These are phyloP conservation scores for Tinea semifulvella DNA, from an alignment of 2,888 invertebrate species.

Conservation along the genomic window DNA sequence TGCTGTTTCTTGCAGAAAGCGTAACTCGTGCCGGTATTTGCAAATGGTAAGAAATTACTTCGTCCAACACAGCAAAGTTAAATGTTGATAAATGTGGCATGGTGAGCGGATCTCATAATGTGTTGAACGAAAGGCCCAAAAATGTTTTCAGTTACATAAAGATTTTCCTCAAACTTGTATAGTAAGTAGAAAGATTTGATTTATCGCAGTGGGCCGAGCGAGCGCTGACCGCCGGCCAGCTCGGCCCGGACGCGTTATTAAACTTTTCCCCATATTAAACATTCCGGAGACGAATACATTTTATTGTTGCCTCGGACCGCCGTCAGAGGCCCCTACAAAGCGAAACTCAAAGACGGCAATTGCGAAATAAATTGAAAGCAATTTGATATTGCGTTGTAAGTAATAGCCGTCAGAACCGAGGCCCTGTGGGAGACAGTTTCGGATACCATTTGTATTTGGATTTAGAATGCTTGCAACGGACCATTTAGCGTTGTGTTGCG, in stretches of 20 bases:
- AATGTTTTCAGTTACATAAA: constrained; percentile 11
- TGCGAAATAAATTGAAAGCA: constrained; percentile 68
- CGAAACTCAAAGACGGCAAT: constrained; percentile 68
- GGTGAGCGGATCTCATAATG: constrained; percentile 4
- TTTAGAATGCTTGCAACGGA: constrained; percentile 44
- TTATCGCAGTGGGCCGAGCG: constrained; percentile 53
- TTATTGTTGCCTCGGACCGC: constrained; percentile 67
- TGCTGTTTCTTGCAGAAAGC: no score
- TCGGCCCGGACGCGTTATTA: constrained; percentile 64
- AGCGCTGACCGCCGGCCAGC: constrained; percentile 42
- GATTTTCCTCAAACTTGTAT: constrained; percentile 41
- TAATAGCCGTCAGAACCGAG: constrained; percentile 61
- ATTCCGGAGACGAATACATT: constrained; percentile 69
- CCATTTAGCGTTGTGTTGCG: constrained; percentile 29
- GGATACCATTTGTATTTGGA: constrained; percentile 36
- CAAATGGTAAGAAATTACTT: constrained; percentile 6
- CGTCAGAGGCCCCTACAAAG: constrained; percentile 66
- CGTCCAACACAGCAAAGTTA: background rate
- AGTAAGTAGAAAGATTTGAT: constrained; percentile 62
- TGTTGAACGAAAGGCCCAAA: constrained; percentile 7
- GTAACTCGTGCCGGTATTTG: no score
- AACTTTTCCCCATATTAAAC: constrained; percentile 70
- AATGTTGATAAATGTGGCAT: constrained; percentile 1
- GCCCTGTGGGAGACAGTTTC: constrained; percentile 53
- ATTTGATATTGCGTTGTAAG: constrained; percentile 68